Evolutionary conservation across 2,888 invertebrate species (phyloP).

Genomic region (Aleiodes leptofemur): DNA sequence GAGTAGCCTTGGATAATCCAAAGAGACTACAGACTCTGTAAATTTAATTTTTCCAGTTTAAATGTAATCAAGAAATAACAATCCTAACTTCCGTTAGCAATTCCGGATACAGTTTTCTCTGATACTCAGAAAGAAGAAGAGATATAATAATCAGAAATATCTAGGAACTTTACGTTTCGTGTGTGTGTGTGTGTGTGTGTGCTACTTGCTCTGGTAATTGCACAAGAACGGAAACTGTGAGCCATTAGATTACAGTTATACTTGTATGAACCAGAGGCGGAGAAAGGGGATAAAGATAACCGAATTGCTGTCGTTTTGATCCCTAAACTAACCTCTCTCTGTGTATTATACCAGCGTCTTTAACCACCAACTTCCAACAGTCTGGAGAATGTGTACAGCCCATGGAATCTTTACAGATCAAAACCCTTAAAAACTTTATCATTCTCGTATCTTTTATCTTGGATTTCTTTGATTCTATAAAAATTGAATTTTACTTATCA

Average conservation of each 20-base stretch:
- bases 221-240: slow-evolving; percentile 27
- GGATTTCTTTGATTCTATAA: slow-evolving; percentile 21
- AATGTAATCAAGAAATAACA: slow-evolving; percentile 18
- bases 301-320: slow-evolving; percentile 35
- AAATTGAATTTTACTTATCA: slow-evolving; percentile 31
- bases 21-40: not conserved
- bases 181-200: slow-evolving; percentile 28
- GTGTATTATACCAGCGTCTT: slow-evolving; percentile 26
- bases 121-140: slow-evolving; percentile 2
- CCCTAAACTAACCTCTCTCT: not conserved
- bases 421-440: slow-evolving; percentile 9
- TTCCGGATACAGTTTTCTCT: slow-evolving; percentile 6
- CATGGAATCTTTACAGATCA: slow-evolving; percentile 26
- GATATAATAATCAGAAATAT: slow-evolving; percentile 37
- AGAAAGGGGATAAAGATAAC: slow-evolving; percentile 40
- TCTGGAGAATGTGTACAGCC: slow-evolving; percentile 23
- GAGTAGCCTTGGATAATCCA: not conserved
- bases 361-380: slow-evolving; percentile 29
- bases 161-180: slow-evolving; percentile 22
- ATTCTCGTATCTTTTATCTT: slow-evolving; percentile 16
- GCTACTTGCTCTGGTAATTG: slow-evolving; percentile 34
- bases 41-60: not conserved
- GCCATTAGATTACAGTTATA: slow-evolving; percentile 33
- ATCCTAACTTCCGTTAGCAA: slow-evolving; percentile 17
- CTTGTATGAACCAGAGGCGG: slow-evolving; percentile 17